Evolutionary conservation across 2,113 vertebrate species (phyloP), one percentile per base, ranked within the genome.

Genomic region (Osmerus eperlanus): DNA sequence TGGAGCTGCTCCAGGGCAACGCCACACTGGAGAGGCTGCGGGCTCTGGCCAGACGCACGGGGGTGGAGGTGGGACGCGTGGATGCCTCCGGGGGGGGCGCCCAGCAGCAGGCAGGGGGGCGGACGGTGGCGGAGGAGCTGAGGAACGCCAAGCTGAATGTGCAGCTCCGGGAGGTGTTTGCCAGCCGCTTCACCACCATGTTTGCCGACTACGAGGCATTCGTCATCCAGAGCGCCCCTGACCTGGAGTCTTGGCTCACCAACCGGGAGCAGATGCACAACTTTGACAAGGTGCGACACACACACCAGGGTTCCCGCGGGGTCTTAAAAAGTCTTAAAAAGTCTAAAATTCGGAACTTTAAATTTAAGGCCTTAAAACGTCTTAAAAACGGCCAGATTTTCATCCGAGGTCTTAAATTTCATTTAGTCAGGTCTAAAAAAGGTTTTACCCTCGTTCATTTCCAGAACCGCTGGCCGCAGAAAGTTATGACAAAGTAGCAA

Each of bases 181-280:
- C 95, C 53, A 91, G 92, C 74, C 94, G 94, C 80, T 97, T 97
- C 75, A 93, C 92, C 0, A 93, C 94, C 86, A 94, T 97, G 93
- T 97, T 97, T 0, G 90, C 93, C 0, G 95, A 97, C 83, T 97
- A 97, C 0, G 96, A 97, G 81, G 94, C 95, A 0, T 97, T 97
- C 1, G 95, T 97, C 84, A 97, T 97, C 74, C 96, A 96, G 81
- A 92, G 94, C 0, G 93, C 95, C 2, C 92, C 93, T 0, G 94
- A 96, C 78, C 87, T 96, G 89, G 94, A 97, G 70, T 93, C 95
- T 0, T 97, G 96, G 95, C 93, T 97, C 68, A 96, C 93, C 65
- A 96, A 93, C 89, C 90, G 96, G 51, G 96, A 97, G 70, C 95
- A 96, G 86, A 96, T 96, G 95, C 95, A 97, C 67, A 97, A 97